Evolutionary conservation across 2,113 vertebrate species (phyloP), one percentile per base, ranked within the genome.

Genomic region (Reinhardtius hippoglossoides): DNA sequence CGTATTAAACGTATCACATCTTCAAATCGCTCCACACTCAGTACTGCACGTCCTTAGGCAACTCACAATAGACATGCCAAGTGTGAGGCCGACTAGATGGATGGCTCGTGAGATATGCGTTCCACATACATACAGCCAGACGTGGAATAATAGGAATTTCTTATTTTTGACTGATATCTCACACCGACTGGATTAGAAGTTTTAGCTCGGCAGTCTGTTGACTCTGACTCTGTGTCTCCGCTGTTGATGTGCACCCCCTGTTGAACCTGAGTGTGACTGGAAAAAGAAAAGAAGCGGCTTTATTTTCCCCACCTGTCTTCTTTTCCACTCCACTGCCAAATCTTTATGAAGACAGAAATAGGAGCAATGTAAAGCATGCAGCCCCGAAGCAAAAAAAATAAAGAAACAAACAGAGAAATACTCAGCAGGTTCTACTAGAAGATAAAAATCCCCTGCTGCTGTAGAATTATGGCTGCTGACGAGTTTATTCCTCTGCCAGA

Each of bases 181-280:
- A 59, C 62, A 31, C n/a, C 37, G 31, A 31, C 31, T 31, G 62
- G 63, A 27, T 61, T 35, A 44, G 46, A 70, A 50, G 18, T 23
- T 26, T 35, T 16, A 67, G 60, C 55, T 24, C 55, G n/a, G 61
- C 0, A 2, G 21, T 31, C 5, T 31, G 31, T 31, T 31, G 6
- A 46, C 44, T 16, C 15, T 16, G 12, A 13, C 44, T 52, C 31
- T 3, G 40, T 27, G 71, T 52, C 48, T 82, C 15, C 14, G 42
- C 55, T 31, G 15, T 44, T 16, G 10, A n/a, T 6, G 8, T 27
- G 14, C 62, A 46, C 64, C 77, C 18, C 69, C 23, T 57, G 60
- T 72, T 64, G 35, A 82, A 26, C 62, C 52, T 9, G 54, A 67
- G 63, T 7, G 26, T 72, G 62, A 69, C 37, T 66, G 63, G 62